Evolutionary conservation across 2,113 vertebrate species (phyloP).

Genomic region (Illadopsis cleaveri): DNA sequence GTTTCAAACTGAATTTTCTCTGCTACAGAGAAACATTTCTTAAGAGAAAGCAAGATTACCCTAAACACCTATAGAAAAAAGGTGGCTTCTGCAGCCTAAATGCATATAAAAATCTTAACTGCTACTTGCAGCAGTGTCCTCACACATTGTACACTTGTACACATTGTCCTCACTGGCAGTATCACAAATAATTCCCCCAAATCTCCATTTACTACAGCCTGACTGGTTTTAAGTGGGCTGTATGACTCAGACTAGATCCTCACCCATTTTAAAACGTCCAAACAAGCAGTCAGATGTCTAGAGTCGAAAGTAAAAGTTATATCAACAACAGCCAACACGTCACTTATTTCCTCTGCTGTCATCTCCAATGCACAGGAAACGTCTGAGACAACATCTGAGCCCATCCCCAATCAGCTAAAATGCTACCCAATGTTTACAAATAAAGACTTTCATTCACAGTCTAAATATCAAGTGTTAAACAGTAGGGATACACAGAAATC

Average conservation of each 20-base stretch:
- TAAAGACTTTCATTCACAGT: neutral
- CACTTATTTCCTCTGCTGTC: neutral
- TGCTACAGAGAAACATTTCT: neutral
- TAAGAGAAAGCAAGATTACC: neutral
- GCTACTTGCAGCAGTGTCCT: neutral
- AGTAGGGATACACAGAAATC: rapidly evolving
- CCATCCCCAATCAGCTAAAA: rapidly evolving
- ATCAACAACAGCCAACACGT: neutral
- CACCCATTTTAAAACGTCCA: neutral
- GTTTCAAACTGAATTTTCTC: neutral
- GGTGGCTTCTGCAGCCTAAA: neutral
- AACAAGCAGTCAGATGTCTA: neutral
- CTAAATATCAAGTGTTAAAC: neutral
- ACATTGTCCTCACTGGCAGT: rapidly evolving
- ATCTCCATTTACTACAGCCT: neutral
- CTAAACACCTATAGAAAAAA: neutral
- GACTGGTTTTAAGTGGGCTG: neutral
- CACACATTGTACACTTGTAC: too few species aligned
- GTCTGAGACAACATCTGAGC: neutral
- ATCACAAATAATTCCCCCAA: neutral
- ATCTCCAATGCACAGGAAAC: neutral
- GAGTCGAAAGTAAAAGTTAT: neutral
- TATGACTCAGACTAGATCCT: neutral
- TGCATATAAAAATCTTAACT: neutral
- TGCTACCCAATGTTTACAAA: neutral